Conservation (phyloP, 2,888 invertebrate species). For the Empis livida region DNA sequence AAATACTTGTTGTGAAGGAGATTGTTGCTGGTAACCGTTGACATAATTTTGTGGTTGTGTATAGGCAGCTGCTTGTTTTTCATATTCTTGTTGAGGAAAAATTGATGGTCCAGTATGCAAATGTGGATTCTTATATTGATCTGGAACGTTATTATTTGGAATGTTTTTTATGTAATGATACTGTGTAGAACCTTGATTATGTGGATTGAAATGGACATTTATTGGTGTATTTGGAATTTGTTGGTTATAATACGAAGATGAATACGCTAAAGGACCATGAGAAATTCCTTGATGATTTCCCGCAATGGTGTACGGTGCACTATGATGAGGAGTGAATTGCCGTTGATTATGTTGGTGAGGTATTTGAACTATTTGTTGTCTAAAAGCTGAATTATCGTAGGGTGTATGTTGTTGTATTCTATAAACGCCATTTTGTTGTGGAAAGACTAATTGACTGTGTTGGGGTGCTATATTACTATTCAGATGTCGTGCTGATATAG, state of each 20-base stretch:
- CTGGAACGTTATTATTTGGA: conserved; percentile 4
- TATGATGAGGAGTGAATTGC: conserved; percentile 2
- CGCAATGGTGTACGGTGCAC: conserved; percentile 5
- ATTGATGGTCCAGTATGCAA: conserved; percentile 1
- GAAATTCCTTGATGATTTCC: not conserved
- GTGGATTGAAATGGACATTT: conserved; percentile 6
- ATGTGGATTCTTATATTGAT: conserved; percentile 11
- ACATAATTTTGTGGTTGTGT: not conserved
- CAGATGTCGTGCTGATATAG: too few species aligned
- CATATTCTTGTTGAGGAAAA: not conserved
- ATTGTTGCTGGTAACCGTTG: not conserved
- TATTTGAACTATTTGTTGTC: too few species aligned
- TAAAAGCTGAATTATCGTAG: too few species aligned
- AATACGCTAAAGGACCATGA: too few species aligned
- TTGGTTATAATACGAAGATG: not conserved
- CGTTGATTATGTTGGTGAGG: not conserved
- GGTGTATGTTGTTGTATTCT: too few species aligned
- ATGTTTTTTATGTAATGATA: not conserved
- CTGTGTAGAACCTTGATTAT: not conserved
- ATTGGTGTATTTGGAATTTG: not conserved
- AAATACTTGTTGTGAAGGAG: not conserved
- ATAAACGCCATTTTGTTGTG: too few species aligned
- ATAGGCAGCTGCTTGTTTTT: not conserved
- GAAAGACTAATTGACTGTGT: too few species aligned
- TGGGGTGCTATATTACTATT: too few species aligned